phyloP scores from a whole-genome alignment of 2,888 invertebrate species.

The Endotricha flammealis region DNA sequence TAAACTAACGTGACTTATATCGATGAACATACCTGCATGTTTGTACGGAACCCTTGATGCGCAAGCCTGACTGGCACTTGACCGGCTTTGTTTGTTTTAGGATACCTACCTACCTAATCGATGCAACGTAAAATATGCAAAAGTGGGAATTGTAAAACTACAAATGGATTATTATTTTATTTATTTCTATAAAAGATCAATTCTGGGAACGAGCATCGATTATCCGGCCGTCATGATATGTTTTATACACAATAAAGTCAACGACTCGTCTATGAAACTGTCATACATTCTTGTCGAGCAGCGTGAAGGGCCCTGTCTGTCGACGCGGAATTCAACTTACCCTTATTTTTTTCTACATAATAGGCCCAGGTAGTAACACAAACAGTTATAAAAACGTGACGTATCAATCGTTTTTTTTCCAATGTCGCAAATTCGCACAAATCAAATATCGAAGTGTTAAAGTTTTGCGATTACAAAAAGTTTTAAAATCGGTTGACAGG shows the following conservation, averaged over 20 bases:
- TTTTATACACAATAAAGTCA: slow-evolving; percentile 55
- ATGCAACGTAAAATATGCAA: too few species aligned
- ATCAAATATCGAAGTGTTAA: slow-evolving; percentile 77
- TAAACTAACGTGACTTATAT: too few species aligned
- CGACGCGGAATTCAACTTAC: slow-evolving; percentile 45
- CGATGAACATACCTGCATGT: too few species aligned
- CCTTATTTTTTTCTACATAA: slow-evolving; percentile 53
- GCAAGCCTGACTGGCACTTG: too few species aligned
- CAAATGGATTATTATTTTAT: too few species aligned
- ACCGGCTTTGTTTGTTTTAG: too few species aligned
- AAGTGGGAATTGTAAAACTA: too few species aligned
- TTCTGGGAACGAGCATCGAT: slow-evolving; percentile 49
- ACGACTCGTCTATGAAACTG: slow-evolving; percentile 53
- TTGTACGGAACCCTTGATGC: too few species aligned
- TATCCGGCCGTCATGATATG: slow-evolving; percentile 46
- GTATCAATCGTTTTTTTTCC: slow-evolving; percentile 70
- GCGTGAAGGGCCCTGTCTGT: slow-evolving; percentile 47
- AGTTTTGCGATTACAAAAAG: slow-evolving; percentile 61
- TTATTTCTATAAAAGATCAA: too few species aligned
- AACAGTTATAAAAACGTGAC: slow-evolving; percentile 73
- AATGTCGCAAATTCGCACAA: slow-evolving; percentile 69
- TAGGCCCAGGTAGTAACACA: slow-evolving; percentile 70
- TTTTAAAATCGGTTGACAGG: slow-evolving; percentile 57
- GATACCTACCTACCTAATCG: too few species aligned
- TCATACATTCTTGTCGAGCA: slow-evolving; percentile 44